A percentile compares a stretch with the other conserved stretches of the same genome.
Evolutionary conservation across 2,797 vertebrate species (phyloP).

Genomic region (Thripadectes ignobilis): DNA sequence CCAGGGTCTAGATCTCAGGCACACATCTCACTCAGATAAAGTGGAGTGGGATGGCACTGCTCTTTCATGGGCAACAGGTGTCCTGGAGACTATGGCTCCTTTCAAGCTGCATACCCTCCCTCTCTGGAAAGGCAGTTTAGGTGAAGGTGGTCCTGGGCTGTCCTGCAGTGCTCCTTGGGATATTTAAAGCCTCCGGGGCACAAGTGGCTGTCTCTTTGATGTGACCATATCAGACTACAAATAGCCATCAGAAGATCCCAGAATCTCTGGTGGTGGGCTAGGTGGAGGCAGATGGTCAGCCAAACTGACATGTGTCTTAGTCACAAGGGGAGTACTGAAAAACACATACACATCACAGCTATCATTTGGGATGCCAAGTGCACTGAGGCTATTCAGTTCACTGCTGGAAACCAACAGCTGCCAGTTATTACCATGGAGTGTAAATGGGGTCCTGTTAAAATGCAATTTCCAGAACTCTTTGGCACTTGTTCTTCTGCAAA

Average conservation of each 20-base stretch:
- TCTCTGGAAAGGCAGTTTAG: neutral
- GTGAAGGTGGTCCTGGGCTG: neutral
- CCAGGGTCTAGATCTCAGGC: neutral
- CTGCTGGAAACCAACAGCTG: slow-evolving; percentile 18
- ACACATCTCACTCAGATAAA: neutral
- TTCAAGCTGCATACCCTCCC: neutral
- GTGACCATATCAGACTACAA: neutral
- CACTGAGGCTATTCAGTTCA: neutral
- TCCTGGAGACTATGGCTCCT: neutral
- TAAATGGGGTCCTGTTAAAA: slow-evolving; percentile 42
- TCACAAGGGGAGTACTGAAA: neutral
- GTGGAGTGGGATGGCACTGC: neutral
- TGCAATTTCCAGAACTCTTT: slow-evolving; percentile 23
- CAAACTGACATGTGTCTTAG: neutral
- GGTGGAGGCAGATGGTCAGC: neutral
- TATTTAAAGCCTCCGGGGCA: neutral
- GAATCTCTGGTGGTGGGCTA: neutral
- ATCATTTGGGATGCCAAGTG: neutral
- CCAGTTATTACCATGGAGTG: neutral
- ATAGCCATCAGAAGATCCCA: neutral
- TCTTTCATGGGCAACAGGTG: neutral
- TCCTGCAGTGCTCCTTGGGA: neutral
- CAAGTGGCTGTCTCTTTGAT: neutral
- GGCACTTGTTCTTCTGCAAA: slow-evolving; percentile 37
- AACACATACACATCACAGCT: neutral